These are phyloP conservation scores for Hololepta plana DNA, from an alignment of 2,888 invertebrate species.

Conservation along the genomic window DNA sequence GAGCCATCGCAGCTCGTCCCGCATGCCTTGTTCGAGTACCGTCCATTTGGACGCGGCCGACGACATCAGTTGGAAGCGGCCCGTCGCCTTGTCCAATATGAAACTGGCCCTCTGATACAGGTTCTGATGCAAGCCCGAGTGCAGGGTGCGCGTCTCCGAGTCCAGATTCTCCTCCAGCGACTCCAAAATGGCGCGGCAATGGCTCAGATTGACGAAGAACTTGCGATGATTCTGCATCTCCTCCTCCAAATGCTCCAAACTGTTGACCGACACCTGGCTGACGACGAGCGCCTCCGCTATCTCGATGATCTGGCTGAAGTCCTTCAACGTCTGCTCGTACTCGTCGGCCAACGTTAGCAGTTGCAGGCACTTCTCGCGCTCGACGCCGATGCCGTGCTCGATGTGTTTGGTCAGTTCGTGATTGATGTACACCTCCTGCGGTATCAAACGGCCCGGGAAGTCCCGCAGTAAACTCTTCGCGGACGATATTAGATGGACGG, in stretches of 20 bases:
- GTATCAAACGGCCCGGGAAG: conserved; percentile 51
- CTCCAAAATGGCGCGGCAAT: conserved; percentile 71
- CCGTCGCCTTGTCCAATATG: conserved; percentile 65
- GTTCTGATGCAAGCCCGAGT: conserved; percentile 54
- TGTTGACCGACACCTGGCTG: conserved; percentile 55
- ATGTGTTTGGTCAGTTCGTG: conserved; percentile 51
- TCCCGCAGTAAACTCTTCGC: conserved; percentile 45
- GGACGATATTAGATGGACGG: conserved; percentile 40
- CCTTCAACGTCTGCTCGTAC: conserved; percentile 73
- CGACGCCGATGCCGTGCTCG: conserved; percentile 47
- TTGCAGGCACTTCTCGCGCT: conserved; percentile 61
- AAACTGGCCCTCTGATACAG: conserved; percentile 58
- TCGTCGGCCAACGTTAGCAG: conserved; percentile 62
- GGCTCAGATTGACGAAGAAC: conserved; percentile 76
- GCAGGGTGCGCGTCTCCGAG: conserved; percentile 54
- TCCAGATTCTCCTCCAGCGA: conserved; percentile 73
- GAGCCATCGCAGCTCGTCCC: conserved; percentile 68
- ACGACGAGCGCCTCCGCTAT: conserved; percentile 67
- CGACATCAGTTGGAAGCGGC: conserved; percentile 66
- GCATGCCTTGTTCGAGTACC: conserved; percentile 60
- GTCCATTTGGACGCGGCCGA: conserved; percentile 74
- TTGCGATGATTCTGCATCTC: conserved; percentile 80
- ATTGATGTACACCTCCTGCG: conserved; percentile 43
- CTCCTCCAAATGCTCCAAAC: conserved; percentile 65
- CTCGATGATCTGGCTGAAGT: conserved; percentile 70